Conservation (phyloP, 2,113 vertebrate species). For the Dicerorhinus sumatrensis region DNA sequence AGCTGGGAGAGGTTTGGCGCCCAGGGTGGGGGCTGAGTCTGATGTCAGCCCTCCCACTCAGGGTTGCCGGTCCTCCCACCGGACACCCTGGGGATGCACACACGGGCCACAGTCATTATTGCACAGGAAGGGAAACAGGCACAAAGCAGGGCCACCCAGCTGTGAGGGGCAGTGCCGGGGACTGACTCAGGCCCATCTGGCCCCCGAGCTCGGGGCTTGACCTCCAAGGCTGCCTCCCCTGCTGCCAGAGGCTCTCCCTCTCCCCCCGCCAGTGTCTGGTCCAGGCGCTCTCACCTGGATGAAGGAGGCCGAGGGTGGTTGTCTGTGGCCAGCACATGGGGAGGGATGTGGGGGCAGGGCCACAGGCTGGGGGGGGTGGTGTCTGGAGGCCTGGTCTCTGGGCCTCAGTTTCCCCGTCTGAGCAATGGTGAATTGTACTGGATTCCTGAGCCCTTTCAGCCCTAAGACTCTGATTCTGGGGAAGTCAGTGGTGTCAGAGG, state of each 20-base stretch:
- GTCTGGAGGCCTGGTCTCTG: neutral
- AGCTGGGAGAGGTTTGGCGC: neutral
- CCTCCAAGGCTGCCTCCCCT: neutral
- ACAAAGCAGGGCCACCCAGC: neutral
- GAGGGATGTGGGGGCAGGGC: neutral
- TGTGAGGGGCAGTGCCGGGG: neutral
- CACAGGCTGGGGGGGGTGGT: neutral
- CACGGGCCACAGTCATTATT: accelerated
- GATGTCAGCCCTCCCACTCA: neutral
- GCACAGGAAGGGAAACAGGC: neutral
- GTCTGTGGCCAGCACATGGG: neutral
- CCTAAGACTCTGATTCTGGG: neutral
- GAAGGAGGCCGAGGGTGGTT: neutral
- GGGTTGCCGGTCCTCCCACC: neutral
- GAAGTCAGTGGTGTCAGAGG: neutral
- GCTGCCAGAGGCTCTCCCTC: neutral
- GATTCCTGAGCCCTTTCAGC: neutral
- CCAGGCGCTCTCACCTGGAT: no score
- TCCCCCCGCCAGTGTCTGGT: neutral
- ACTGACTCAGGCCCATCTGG: neutral
- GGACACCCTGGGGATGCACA: no score
- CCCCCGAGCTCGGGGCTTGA: neutral
- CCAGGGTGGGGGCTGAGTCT: neutral
- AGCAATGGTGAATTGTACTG: neutral
- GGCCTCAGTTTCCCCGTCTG: neutral